Evolutionary conservation across 1,140 invertebrate genomes (phyloP), one percentile per base, ranked within the genome.

Genomic region (Drosophila melanica): DNA sequence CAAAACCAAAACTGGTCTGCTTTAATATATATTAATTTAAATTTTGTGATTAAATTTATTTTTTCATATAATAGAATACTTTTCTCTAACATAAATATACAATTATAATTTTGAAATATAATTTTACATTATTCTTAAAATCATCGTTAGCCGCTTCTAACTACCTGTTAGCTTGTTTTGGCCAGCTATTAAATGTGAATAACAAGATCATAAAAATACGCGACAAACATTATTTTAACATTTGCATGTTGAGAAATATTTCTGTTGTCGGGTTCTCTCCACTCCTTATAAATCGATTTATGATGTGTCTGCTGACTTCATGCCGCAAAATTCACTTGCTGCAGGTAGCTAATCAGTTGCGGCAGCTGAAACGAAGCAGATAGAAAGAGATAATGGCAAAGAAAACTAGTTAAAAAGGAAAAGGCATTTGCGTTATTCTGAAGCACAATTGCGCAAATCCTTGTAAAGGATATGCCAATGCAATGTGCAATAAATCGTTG

Each of bases 141-240:
- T n/a, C n/a, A n/a, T n/a, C n/a, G n/a, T n/a, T n/a, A n/a, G 33
- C 33, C 16, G 30, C 14, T 53, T 7, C 0, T 9, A 39, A 39
- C 37, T 67, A 59, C 55, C 65, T 67, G 65, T 35, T 3, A 3
- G 39, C 16, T 9, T 45, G 41, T 12, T 33, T 35, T 37, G 18
- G 39, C 2, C 33, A 37, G n/a, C 58, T 55, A 81, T 89, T 89
- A 79, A 87, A 77, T 72, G 60, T 45, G 79, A 72, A 89, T 77
- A 84, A 71, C 64, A 70, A 57, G 72, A 64, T 51, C 73, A 79
- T 87, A 84, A 89, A 87, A 84, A 73, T 89, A 50, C 9, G 62
- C 84, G 72, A 73, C 82, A 79, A 82, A 59, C 71, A 89, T 87
- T 84, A 79, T 54, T 89, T 89, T 55, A 54, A 62, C 60, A 86